Conservation (phyloP, 2,797 vertebrate species). For the Rachycentron canadum region DNA sequence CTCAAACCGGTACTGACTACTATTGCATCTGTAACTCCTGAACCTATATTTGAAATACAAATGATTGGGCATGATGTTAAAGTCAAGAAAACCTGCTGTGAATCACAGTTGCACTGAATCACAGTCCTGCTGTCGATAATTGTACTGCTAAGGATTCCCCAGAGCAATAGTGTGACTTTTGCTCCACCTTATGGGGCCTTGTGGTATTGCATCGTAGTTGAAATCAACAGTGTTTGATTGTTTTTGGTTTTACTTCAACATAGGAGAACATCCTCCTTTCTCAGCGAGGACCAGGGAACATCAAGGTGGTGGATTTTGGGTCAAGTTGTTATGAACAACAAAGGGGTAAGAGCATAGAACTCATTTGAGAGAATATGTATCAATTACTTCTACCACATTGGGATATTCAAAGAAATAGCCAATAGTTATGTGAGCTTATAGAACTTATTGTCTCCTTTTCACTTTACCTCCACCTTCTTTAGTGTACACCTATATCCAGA, state of each 20-base stretch:
- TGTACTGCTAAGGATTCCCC: background rate
- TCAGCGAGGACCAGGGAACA: conserved; percentile 91
- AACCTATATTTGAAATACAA: background rate
- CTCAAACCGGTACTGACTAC: conserved; percentile 90
- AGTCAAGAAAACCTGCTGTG: background rate
- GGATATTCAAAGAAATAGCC: background rate
- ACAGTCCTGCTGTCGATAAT: background rate
- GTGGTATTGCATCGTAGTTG: background rate
- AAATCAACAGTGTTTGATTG: background rate
- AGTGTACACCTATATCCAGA: conserved; percentile 97
- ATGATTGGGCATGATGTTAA: background rate
- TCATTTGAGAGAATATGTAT: background rate
- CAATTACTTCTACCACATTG: background rate
- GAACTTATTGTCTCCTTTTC: background rate
- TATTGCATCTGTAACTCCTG: background rate
- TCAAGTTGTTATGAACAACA: conserved; percentile 97
- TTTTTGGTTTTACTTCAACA: conserved; percentile 24
- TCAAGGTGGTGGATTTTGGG: conserved; percentile 98
- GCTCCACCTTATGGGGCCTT: conserved; percentile 57
- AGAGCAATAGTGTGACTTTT: background rate
- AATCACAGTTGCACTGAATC: background rate
- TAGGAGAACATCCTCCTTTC: conserved; percentile 96
- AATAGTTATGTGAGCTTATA: background rate
- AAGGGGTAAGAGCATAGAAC: conserved; percentile 84
- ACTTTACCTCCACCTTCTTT: background rate